Conservation (phyloP, 2,113 vertebrate genomes). For the Rutilus rutilus region DNA sequence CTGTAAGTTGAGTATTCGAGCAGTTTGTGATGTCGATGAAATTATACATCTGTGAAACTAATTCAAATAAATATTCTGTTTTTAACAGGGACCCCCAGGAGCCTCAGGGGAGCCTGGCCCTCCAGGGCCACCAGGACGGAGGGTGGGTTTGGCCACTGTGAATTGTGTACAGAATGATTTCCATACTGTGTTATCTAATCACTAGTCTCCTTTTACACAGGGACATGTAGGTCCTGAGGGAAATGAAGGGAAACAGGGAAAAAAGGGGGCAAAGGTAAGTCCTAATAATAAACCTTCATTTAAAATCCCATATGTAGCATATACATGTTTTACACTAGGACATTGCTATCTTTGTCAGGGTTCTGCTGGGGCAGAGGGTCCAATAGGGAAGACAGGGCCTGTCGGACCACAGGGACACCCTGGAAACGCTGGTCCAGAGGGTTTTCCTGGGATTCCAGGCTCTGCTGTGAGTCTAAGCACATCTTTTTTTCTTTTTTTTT, state of each 20-base stretch:
- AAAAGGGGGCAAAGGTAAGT: conserved; percentile 87
- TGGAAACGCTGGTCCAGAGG: conserved; percentile 83
- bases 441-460: conserved; percentile 88
- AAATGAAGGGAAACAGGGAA: conserved; percentile 86
- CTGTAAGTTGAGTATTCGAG: conserved; percentile 71
- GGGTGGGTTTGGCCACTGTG: conserved; percentile 73
- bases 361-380: conserved; percentile 76
- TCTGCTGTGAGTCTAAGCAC: conserved; percentile 79
- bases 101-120: conserved; percentile 89
- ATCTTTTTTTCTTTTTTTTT: not conserved
- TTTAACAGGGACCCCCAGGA: conserved; percentile 83
- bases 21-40: not conserved
- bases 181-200: not conserved
- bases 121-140: conserved; percentile 84
- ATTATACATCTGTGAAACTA: not conserved
- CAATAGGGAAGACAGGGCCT: conserved; percentile 82
- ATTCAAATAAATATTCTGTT: not conserved
- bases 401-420: conserved; percentile 84
- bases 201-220: conserved; percentile 64
- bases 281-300: not conserved
- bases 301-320: not conserved
- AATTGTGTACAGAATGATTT: not conserved
- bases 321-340: not conserved
- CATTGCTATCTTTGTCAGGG: conserved; percentile 72
- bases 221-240: conserved; percentile 80